Conservation (phyloP, 1,140 invertebrate species). For the Portunus trituberculatus region DNA sequence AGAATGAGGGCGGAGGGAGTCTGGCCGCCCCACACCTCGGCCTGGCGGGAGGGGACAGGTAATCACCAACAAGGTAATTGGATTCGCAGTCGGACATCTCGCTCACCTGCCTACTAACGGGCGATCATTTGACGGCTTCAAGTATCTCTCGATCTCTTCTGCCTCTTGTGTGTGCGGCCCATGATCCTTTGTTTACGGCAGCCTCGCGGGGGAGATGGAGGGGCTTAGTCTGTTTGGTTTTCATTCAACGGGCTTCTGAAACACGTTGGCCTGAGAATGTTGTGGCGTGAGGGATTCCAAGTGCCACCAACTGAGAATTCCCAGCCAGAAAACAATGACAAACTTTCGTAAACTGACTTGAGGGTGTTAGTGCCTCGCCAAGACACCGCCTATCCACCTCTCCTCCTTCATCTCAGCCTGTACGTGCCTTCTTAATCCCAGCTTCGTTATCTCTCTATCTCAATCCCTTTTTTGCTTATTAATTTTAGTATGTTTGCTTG, state of each 20-base stretch:
- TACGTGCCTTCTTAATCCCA: neutral
- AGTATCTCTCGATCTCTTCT: slow-evolving; percentile 51
- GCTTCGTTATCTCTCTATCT: neutral
- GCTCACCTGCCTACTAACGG: slow-evolving; percentile 54
- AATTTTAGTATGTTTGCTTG: too few species aligned
- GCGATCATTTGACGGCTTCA: slow-evolving; percentile 64
- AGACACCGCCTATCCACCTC: neutral
- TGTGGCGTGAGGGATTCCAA: neutral
- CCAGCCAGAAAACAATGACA: neutral
- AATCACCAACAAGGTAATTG: slow-evolving; percentile 70
- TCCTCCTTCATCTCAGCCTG: neutral
- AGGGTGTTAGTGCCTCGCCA: neutral
- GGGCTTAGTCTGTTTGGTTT: neutral
- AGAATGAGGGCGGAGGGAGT: neutral
- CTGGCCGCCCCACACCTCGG: slow-evolving; percentile 42
- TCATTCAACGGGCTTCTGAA: neutral
- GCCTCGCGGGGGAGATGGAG: neutral
- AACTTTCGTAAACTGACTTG: too few species aligned
- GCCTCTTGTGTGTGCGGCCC: neutral
- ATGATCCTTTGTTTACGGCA: slow-evolving; percentile 28
- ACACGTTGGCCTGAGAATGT: neutral
- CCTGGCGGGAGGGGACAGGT: slow-evolving; percentile 40
- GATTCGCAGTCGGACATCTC: slow-evolving; percentile 62
- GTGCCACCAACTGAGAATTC: neutral
- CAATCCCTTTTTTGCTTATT: too few species aligned